Evolutionary conservation across 2,888 invertebrate genomes (phyloP).

Genomic region (Taenaris catops): DNA sequence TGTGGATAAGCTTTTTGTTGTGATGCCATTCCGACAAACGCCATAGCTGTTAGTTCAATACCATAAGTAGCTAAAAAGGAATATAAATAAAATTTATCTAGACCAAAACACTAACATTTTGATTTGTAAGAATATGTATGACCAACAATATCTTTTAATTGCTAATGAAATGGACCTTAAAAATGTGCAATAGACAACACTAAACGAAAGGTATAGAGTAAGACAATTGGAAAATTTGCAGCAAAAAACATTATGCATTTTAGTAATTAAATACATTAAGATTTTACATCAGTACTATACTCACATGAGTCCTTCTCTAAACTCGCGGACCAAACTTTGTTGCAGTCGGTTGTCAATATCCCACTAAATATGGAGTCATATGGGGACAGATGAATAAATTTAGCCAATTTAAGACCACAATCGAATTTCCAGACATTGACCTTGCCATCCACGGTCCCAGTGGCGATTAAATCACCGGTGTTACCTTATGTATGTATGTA

Average conservation of each 20-base stretch:
- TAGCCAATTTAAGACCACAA: slow-evolving; percentile 85
- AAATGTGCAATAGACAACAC: too few relatives aligned
- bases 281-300: slow-evolving; percentile 32
- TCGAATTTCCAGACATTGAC: slow-evolving; percentile 92
- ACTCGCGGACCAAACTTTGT: slow-evolving; percentile 68
- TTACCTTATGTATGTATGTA: slow-evolving; percentile 82
- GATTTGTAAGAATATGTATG: too few relatives aligned
- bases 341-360: slow-evolving; percentile 56
- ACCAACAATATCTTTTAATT: too few relatives aligned
- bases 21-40: slow-evolving; percentile 63
- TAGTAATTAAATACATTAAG: too few relatives aligned
- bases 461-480: slow-evolving; percentile 77
- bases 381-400: slow-evolving; percentile 76
- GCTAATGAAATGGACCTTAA: too few relatives aligned
- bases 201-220: too few relatives aligned
- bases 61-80: slow-evolving; percentile 59
- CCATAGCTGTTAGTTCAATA: slow-evolving; percentile 67
- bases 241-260: too few relatives aligned
- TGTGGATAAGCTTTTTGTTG: slow-evolving; percentile 55
- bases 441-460: slow-evolving; percentile 81
- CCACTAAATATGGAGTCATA: slow-evolving; percentile 74
- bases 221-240: too few relatives aligned
- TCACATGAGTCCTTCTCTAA: slow-evolving; percentile 69
- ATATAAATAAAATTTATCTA: too few relatives aligned
- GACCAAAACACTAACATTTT: too few relatives aligned